Evolutionary conservation across 2,797 vertebrate genomes (phyloP).

Genomic region (Masticophis lateralis): DNA sequence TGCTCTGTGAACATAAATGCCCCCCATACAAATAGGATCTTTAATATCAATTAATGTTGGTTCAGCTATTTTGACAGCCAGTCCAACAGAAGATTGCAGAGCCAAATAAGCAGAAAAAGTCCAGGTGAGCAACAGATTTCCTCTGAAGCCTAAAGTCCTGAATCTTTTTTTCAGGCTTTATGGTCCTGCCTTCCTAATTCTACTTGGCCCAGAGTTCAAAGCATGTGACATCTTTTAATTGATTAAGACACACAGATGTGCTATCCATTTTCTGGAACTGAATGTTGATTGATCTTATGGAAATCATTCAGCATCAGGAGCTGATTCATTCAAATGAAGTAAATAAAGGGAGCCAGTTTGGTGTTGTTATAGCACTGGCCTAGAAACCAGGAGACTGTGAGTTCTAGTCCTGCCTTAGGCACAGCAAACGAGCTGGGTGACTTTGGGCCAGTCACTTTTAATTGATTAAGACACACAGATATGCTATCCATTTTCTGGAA

Average conservation of each 20-base stretch:
- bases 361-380: neutral
- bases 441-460: neutral
- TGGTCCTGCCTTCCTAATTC: neutral
- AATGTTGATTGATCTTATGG: neutral
- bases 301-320: neutral
- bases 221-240: neutral
- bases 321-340: neutral
- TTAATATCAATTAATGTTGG: neutral
- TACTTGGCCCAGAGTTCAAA: neutral
- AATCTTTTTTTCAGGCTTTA: neutral
- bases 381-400: neutral
- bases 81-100: neutral
- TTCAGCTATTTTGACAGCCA: neutral
- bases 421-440: neutral
- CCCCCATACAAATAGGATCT: neutral
- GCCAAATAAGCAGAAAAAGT: neutral
- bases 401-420: neutral
- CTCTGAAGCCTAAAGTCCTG: neutral
- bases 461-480: no score
- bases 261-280: neutral
- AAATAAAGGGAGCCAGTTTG: neutral
- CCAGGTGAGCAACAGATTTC: neutral
- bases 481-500: no score
- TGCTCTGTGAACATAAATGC: neutral
- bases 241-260: neutral